Conservation (phyloP, 2,888 invertebrate species). For the Zygogramma bicolorata region DNA sequence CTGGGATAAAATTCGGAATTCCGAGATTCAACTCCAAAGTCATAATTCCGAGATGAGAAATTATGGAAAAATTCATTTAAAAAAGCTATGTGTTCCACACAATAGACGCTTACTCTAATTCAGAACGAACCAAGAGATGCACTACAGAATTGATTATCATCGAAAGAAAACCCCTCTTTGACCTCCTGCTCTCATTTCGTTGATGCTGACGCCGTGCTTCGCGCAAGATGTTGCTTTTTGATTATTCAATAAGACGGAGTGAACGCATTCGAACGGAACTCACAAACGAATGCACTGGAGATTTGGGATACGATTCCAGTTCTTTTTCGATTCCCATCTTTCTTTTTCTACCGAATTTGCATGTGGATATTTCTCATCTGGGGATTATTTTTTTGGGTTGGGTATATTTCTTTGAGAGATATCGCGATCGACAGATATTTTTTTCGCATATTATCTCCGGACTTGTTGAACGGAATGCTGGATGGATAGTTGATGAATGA, state of each 20-base stretch:
- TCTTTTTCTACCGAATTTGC: not conserved
- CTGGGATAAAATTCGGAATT: too few species aligned
- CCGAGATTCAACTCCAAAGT: too few species aligned
- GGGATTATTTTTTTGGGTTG: not conserved
- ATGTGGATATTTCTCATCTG: not conserved
- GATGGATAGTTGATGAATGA: not conserved
- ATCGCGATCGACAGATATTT: not conserved
- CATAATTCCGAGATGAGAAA: too few species aligned
- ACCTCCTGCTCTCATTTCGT: not conserved
- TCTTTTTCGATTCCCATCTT: not conserved
- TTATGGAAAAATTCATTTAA: too few species aligned
- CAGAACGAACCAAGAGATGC: too few species aligned
- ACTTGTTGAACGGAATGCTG: not conserved
- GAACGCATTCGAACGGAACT: not conserved
- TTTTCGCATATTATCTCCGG: too few species aligned
- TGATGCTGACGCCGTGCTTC: not conserved
- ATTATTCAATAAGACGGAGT: conserved; percentile 11
- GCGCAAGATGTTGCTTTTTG: conserved; percentile 2
- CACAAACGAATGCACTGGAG: conserved; percentile 7
- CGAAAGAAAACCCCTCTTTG: not conserved
- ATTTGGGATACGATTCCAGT: conserved; percentile 10
- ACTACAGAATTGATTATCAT: too few species aligned
- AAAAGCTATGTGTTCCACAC: too few species aligned
- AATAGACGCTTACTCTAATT: too few species aligned
- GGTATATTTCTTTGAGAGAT: not conserved